Conservation (phyloP, 2,888 invertebrate species). For the Baronia brevicornis region DNA sequence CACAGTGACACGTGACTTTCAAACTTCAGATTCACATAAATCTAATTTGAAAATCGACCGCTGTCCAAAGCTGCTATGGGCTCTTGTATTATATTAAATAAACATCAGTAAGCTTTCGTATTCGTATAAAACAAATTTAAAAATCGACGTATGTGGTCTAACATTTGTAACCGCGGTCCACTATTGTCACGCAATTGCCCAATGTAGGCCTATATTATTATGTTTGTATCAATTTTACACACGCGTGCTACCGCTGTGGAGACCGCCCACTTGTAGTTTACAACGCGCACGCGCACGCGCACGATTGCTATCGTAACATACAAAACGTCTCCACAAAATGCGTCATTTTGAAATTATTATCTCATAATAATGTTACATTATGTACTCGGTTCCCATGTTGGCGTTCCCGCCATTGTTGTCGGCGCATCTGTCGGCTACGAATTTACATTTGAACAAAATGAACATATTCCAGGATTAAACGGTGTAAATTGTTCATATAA, state of each 20-base stretch:
- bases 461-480: no score
- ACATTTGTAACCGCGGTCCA: slow-evolving; percentile 18
- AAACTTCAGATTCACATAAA: no score
- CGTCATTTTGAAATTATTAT: slow-evolving; percentile 53
- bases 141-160: slow-evolving; percentile 36
- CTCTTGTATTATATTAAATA: slow-evolving; percentile 1
- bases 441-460: slow-evolving; percentile 2
- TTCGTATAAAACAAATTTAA: slow-evolving; percentile 2
- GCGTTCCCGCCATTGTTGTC: slow-evolving; percentile 5
- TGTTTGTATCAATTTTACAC: slow-evolving; percentile 18
- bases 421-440: slow-evolving; percentile 18
- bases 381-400: slow-evolving; percentile 9
- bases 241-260: slow-evolving; percentile 20
- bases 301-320: slow-evolving; percentile 25
- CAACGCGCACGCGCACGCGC: slow-evolving; percentile 18
- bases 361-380: slow-evolving; percentile 32
- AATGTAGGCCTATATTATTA: slow-evolving; percentile 18
- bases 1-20: no score
- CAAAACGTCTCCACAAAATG: slow-evolving; percentile 28
- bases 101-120: slow-evolving; percentile 2
- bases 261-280: slow-evolving; percentile 22
- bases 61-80: neutral
- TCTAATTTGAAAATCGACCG: no score
- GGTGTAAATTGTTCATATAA: slow-evolving; percentile 21
- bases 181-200: slow-evolving; percentile 11